Percentiles rank a stretch among this genome's conserved stretches.
Evolutionary conservation across 2,797 vertebrate genomes (phyloP).

Genomic region (Esox masquinongy): DNA sequence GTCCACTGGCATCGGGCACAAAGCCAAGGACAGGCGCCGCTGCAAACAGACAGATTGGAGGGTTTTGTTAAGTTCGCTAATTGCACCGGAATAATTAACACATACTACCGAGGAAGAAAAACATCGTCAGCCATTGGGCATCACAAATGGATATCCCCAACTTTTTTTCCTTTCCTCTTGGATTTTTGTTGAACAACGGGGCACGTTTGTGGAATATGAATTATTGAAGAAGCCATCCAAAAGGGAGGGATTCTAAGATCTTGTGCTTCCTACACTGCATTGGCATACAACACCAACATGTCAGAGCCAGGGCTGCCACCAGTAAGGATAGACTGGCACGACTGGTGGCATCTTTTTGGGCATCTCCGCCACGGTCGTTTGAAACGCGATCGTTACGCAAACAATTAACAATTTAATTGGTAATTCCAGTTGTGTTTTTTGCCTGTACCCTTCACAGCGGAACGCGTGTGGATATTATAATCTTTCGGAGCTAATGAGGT

Average conservation of each 20-base stretch:
- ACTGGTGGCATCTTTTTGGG: constrained; percentile 92
- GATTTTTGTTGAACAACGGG: constrained; percentile 75
- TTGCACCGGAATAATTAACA: constrained; percentile 69
- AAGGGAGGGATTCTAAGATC: constrained; percentile 82
- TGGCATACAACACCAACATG: constrained; percentile 75
- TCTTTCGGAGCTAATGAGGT: constrained; percentile 95
- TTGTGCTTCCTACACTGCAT: constrained; percentile 75
- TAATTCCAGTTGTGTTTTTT: constrained; percentile 55
- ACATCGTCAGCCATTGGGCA: constrained; percentile 59
- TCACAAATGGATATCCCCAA: constrained; percentile 57
- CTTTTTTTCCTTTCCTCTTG: constrained; percentile 54
- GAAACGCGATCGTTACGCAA: constrained; percentile 62
- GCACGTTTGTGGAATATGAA: constrained; percentile 84
- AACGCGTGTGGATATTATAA: constrained; percentile 80
- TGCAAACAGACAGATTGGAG: constrained; percentile 78
- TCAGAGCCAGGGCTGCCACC: constrained; percentile 67
- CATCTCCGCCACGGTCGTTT: constrained; percentile 60
- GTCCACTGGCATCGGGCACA: constrained; percentile 87
- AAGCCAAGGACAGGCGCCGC: constrained; percentile 86
- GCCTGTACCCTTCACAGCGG: constrained; percentile 77
- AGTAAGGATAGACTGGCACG: constrained; percentile 79
- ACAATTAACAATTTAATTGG: constrained; percentile 72
- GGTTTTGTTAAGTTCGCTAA: constrained; percentile 74
- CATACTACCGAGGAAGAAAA: constrained; percentile 70
- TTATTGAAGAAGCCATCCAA: constrained; percentile 90